phyloP scores from a whole-genome alignment of 2,888 invertebrate species.

The Andrena marginata region DNA sequence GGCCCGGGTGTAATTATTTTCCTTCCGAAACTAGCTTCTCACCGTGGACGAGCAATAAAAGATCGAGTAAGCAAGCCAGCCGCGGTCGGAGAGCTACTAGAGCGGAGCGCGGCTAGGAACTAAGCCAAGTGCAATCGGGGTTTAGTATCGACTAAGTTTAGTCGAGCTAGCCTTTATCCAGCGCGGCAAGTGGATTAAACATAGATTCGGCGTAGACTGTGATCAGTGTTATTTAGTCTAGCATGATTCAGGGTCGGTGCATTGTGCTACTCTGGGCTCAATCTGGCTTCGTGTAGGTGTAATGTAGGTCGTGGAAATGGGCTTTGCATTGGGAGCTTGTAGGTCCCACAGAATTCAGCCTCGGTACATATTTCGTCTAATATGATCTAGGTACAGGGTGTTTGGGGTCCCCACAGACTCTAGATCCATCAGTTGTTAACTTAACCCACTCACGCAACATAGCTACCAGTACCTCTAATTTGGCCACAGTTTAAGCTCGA shows the following conservation, averaged over 20 bases:
- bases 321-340: too few relatives aligned
- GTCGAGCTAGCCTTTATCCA: constrained; percentile 45
- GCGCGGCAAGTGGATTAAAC: constrained; percentile 21
- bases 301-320: too few relatives aligned
- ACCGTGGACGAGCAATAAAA: constrained; percentile 1
- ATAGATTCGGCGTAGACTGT: constrained; percentile 18
- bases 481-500: background rate
- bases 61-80: constrained; percentile 1
- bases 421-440: too few relatives aligned
- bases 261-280: background rate
- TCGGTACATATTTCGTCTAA: too few relatives aligned
- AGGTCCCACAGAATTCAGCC: too few relatives aligned
- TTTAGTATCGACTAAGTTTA: constrained; percentile 26
- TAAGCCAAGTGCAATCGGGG: constrained; percentile 38
- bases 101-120: constrained; percentile 10
- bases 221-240: constrained; percentile 37
- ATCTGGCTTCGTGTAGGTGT: background rate
- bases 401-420: too few relatives aligned
- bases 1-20: constrained; percentile 10
- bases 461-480: background rate
- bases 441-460: background rate
- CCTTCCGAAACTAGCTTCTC: constrained; percentile 9
- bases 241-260: constrained; percentile 16
- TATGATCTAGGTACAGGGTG: too few relatives aligned
- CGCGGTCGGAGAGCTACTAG: background rate